Evolutionary conservation across 2,888 invertebrate genomes (phyloP).

Genomic region (Sepiola atlantica): DNA sequence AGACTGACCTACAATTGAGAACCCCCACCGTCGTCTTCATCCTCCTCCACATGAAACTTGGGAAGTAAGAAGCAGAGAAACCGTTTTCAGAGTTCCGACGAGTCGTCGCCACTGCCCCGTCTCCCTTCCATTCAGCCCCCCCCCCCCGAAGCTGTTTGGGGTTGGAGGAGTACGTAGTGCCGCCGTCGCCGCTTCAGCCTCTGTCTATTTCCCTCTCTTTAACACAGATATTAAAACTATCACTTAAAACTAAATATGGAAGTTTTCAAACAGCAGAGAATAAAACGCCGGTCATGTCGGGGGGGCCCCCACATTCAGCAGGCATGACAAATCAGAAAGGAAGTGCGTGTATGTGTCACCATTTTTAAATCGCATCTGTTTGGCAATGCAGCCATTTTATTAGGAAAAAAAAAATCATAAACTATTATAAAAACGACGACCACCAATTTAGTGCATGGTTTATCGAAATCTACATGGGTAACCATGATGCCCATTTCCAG

Average conservation of each 20-base stretch:
- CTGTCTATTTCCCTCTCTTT: neutral
- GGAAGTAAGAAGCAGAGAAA: neutral
- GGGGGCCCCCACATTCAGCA: neutral
- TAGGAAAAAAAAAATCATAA: too few species aligned
- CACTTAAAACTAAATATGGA: conserved; percentile 32
- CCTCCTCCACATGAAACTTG: neutral
- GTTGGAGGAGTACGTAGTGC: neutral
- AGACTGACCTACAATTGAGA: neutral
- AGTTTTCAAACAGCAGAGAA: neutral
- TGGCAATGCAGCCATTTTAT: too few species aligned
- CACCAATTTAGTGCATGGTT: too few species aligned
- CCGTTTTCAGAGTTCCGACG: neutral
- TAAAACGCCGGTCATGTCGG: neutral
- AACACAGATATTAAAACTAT: neutral
- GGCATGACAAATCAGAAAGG: neutral
- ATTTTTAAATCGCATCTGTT: too few species aligned
- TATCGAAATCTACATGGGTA: too few species aligned
- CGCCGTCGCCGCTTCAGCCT: neutral
- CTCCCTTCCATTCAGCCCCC: neutral
- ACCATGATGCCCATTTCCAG: too few species aligned
- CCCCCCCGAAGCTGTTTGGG: too few species aligned
- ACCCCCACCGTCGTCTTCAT: neutral
- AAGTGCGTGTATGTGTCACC: too few species aligned
- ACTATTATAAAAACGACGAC: too few species aligned
- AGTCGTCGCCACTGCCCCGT: neutral